Evolutionary conservation across 2,888 invertebrate species (phyloP).

Genomic region (Sarcophaga caerulescens): DNA sequence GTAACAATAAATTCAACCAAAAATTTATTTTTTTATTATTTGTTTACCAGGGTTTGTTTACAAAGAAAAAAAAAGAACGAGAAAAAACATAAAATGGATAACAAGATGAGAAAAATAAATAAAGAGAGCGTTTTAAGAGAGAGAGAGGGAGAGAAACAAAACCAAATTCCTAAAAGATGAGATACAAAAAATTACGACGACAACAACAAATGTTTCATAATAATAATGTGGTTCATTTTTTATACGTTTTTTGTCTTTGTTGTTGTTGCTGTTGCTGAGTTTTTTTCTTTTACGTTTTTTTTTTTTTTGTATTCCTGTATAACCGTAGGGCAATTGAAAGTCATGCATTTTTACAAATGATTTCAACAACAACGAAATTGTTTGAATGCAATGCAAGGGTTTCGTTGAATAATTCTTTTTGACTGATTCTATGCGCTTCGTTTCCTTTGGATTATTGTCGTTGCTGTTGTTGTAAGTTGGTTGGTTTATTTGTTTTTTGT

Average conservation of each 20-base stretch:
- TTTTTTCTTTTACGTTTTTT: conserved; percentile 28
- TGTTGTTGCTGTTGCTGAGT: neutral
- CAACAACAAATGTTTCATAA: conserved; percentile 45
- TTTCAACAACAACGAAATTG: conserved; percentile 33
- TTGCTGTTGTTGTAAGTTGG: conserved; percentile 21
- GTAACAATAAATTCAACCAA: conserved; percentile 3
- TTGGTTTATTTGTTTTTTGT: conserved; percentile 2
- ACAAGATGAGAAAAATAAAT: conserved; percentile 36
- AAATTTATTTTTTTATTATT: conserved; percentile 35
- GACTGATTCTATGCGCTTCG: too few relatives aligned
- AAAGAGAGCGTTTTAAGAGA: conserved; percentile 25
- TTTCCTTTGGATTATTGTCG: too few relatives aligned
- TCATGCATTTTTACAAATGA: conserved; percentile 66
- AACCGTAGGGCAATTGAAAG: conserved; percentile 69
- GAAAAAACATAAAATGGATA: neutral
- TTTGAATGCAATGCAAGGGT: neutral
- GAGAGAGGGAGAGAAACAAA: conserved; percentile 17
- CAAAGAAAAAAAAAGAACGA: neutral
- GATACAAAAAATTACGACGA: conserved; percentile 42
- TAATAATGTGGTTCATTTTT: conserved; percentile 36
- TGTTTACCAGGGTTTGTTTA: conserved; percentile 58
- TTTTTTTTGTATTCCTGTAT: conserved; percentile 30
- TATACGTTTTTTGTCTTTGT: conserved; percentile 1
- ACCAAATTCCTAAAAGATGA: conserved; percentile 40
- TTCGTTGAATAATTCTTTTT: too few relatives aligned